phyloP scores from a whole-genome alignment of 2,888 invertebrate genomes.

The Schizotus pectinicornis region DNA sequence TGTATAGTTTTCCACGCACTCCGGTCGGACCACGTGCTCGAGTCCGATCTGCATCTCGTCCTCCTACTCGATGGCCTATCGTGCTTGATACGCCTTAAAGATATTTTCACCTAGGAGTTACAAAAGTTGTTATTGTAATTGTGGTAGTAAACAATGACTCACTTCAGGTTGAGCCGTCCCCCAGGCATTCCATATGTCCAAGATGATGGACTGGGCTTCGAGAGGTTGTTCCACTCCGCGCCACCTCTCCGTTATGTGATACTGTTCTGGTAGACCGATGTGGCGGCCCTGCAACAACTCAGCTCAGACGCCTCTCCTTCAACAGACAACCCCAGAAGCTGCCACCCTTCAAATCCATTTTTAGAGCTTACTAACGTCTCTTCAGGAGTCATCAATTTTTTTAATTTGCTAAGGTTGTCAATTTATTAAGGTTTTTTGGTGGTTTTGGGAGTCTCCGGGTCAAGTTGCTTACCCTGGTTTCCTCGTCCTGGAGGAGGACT shows the following conservation, averaged over 20 bases:
- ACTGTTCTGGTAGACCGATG: constrained; percentile 56
- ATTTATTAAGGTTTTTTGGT: background rate
- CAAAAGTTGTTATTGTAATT: constrained; percentile 5
- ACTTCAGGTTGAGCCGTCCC: constrained; percentile 73
- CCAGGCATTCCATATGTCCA: constrained; percentile 84
- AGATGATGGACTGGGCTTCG: constrained; percentile 73
- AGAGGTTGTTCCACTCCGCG: constrained; percentile 77
- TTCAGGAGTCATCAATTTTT: constrained; percentile 7
- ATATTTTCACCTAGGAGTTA: constrained; percentile 55
- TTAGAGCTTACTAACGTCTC: too few relatives aligned
- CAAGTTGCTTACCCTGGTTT: constrained; percentile 49
- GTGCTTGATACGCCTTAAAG: constrained; percentile 53
- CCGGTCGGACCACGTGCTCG: constrained; percentile 52
- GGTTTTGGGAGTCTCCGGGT: background rate
- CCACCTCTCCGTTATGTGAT: constrained; percentile 80
- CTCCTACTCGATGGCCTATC: constrained; percentile 51
- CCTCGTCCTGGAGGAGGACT: constrained; percentile 69
- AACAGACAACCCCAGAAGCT: too few relatives aligned
- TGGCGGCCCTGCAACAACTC: constrained; percentile 51
- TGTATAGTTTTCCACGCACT: constrained; percentile 58
- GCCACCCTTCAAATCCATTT: too few relatives aligned
- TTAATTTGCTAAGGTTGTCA: background rate
- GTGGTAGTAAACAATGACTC: constrained; percentile 37
- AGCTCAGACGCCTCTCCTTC: too few relatives aligned
- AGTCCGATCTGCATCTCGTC: constrained; percentile 53